Base-by-base conservation (phyloP, 2,113 vertebrate species). In the Prunella himalayana region DNA sequence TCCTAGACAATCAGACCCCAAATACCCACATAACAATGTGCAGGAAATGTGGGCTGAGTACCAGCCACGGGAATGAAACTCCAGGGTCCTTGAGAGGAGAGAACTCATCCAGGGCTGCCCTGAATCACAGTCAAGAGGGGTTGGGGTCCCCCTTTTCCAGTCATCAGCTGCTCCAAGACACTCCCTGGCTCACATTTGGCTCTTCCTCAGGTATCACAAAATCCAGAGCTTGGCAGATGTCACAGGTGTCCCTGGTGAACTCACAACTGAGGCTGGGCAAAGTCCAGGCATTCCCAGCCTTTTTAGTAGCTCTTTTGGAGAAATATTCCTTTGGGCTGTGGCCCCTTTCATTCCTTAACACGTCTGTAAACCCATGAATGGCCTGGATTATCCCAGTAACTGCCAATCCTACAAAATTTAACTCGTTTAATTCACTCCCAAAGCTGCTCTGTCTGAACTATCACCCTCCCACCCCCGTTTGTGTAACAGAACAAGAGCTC, bases 321-420 rank as follows among this genome's bases (percentile, higher is more conserved):
- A 59, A 66, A 63, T 1, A 45, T 13, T 75, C 59, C 65, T 51
- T 14, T 2, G 33, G 41, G 41, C 37, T 23, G 54, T 7, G 54
- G 68, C 66, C 79, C 42, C 54, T 64, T 42, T n/a, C 35, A 5
- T 24, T 17, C 51, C 59, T 78, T 66, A 93, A 90, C 72, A 10
- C 0, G 1, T 23, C 45, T 54, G 64, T 35, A 86, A 93, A 80
- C 31, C 50, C 63, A 5, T 0, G 11, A 17, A 37, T 0, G 37
- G 69, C 84, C 70, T 22, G 31, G 8, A 11, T 37, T 15, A 45
- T 4, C 30, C 1, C 0, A 9, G 22, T 18, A 42, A 75, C 75
- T 21, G 21, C 70, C 51, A 44, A 82, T 12, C 44, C 83, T 13
- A 27, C 15, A 31, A 54, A 63, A 83, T 13, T 19, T 35, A 63